Conservation (phyloP, 1,140 invertebrate species). For the Patella vulgata region DNA sequence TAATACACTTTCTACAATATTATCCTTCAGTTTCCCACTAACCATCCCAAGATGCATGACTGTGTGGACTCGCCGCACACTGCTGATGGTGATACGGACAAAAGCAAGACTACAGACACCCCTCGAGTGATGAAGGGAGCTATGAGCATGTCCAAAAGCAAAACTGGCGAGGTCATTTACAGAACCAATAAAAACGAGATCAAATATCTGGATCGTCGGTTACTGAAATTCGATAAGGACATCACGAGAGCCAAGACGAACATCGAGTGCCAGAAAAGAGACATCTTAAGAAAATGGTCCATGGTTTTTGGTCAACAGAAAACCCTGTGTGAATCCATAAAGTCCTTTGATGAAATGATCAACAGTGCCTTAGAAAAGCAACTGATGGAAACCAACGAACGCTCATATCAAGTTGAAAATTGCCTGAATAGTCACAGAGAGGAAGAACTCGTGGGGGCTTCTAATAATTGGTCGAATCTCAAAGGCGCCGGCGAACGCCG, state of each 20-base stretch:
- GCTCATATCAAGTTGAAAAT: neutral
- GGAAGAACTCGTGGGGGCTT: slow-evolving; percentile 11
- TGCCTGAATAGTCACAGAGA: slow-evolving; percentile 15
- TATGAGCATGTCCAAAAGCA: slow-evolving; percentile 38
- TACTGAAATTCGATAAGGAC: slow-evolving; percentile 26
- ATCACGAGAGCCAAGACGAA: slow-evolving; percentile 15
- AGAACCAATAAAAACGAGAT: slow-evolving; percentile 39
- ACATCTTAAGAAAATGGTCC: slow-evolving; percentile 35
- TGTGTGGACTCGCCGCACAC: slow-evolving; percentile 38
- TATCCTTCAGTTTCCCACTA: no score
- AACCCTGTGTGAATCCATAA: slow-evolving; percentile 27
- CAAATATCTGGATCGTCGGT: slow-evolving; percentile 25
- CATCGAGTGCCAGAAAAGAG: slow-evolving; percentile 33
- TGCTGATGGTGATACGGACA: slow-evolving; percentile 28
- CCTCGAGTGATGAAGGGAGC: slow-evolving; percentile 38
- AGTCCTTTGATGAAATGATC: slow-evolving; percentile 24
- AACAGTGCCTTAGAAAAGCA: neutral
- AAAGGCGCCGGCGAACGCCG: neutral
- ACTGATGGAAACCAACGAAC: neutral
- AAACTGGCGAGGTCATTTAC: slow-evolving; percentile 39
- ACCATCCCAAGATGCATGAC: slow-evolving; percentile 25
- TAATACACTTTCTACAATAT: no score
- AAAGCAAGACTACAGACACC: slow-evolving; percentile 30
- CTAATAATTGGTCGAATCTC: neutral
- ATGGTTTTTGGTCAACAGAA: slow-evolving; percentile 36